Base-by-base conservation (phyloP, 1,140 invertebrate species). In the Trachelipus rathkii region DNA sequence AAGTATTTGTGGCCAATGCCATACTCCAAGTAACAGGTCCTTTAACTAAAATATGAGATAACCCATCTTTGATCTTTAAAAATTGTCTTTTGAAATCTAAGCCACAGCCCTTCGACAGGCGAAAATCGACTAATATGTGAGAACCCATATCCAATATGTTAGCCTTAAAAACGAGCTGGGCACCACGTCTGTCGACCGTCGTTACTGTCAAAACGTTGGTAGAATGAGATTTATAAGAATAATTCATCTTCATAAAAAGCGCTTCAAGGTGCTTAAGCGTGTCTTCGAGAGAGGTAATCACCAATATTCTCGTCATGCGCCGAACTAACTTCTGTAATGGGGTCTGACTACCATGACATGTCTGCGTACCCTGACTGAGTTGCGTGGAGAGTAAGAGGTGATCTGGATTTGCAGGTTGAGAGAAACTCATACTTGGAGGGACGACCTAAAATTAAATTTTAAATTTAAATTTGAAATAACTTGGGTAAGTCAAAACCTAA, bases 21-120 rank as follows among this genome's bases (percentile, higher is more conserved):
- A 89, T 85, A 24, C 87, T 86, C 87, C 88, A 89, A 5, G 85
- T 87, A 1, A 89, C 85, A 43, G 88, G 84, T 23, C 81, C 82
- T 80, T 87, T 86, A 60, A 85, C 83, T 44, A 88, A 85, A 74
- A 92, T 88, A 78, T 88, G 85, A 33, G 86, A 85, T 44, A 93
- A 83, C 19, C 85, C 82, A 33, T 87, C 84, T 84, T 91, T 93
- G 60, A 97, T 89, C 83, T 90, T 90, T n/a, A 95, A 84, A 84
- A 96, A 98, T 80, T 90, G 89, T 79, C 92, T 89, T 85, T 97
- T 97, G 85, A 98, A 98, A 84, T 97, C 94, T 45, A 98, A 85
- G 77, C 96, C 96, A 87, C 95, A 96, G 77, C 96, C 96, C 87
- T 95, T 92, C 8, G 94, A 95, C n/a, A 96, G 86, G 45, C 95